These are phyloP conservation scores for Orchestes rusci DNA, from an alignment of 2,888 invertebrate species.

Conservation along the genomic window DNA sequence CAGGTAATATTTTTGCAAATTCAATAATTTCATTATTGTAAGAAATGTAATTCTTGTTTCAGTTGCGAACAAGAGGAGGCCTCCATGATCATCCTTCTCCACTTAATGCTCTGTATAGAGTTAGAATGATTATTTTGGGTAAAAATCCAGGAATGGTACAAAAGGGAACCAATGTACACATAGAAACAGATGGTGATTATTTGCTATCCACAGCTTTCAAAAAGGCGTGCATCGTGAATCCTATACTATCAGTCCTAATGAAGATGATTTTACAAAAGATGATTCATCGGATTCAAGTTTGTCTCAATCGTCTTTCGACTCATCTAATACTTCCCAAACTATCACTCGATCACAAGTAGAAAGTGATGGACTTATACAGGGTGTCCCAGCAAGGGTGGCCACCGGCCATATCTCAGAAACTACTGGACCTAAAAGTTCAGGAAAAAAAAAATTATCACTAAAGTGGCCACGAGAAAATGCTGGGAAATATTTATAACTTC, in stretches of 20 bases:
- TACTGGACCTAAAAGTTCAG: too few relatives aligned
- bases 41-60: conserved; percentile 1
- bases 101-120: conserved; percentile 11
- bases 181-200: conserved; percentile 6
- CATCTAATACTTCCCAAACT: not conserved
- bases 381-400: too few relatives aligned
- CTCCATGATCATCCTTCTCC: conserved; percentile 15
- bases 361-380: not conserved
- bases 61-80: conserved; percentile 9
- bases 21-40: not conserved
- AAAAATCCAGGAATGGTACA: conserved; percentile 16
- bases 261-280: not conserved
- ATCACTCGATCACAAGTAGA: not conserved
- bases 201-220: not conserved
- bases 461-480: too few relatives aligned
- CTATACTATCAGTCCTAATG: too few relatives aligned
- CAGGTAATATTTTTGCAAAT: conserved; percentile 3
- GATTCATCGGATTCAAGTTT: not conserved
- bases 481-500: too few relatives aligned
- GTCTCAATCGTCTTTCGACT: not conserved
- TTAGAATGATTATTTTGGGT: conserved; percentile 17
- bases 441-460: too few relatives aligned
- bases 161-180: conserved; percentile 5
- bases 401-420: too few relatives aligned
- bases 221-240: not conserved